Evolutionary conservation across 2,888 invertebrate species (phyloP).

Genomic region (Eilema griseolum): DNA sequence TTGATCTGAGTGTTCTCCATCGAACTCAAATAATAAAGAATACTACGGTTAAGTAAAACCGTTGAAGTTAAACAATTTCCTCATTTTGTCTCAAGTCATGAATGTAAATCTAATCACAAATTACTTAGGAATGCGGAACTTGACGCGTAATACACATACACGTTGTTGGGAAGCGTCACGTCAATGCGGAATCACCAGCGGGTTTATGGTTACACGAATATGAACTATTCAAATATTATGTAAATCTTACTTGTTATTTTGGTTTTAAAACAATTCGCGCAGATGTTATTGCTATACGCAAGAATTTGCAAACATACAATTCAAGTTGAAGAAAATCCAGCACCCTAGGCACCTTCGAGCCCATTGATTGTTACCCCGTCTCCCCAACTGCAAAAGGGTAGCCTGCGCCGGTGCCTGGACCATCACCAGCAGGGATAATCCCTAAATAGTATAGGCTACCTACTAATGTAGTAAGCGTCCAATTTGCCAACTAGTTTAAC

Average conservation of each 20-base stretch:
- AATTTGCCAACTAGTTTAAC: background rate
- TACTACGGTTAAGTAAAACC: background rate
- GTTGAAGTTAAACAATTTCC: slow-evolving; percentile 16
- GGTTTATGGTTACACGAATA: slow-evolving; percentile 45
- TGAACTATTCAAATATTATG: slow-evolving; percentile 19
- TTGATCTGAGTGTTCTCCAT: background rate
- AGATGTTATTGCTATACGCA: background rate
- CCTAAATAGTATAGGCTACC: too few relatives aligned
- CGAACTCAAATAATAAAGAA: background rate
- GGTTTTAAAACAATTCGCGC: background rate
- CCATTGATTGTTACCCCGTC: background rate
- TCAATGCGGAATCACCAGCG: slow-evolving; percentile 50
- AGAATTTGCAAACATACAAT: background rate
- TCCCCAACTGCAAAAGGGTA: background rate
- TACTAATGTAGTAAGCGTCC: background rate
- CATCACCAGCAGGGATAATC: background rate
- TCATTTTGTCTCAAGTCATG: slow-evolving; percentile 24
- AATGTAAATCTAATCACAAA: slow-evolving; percentile 44
- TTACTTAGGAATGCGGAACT: slow-evolving; percentile 52
- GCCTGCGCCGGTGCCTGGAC: background rate
- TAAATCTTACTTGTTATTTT: background rate
- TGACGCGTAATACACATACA: slow-evolving; percentile 41
- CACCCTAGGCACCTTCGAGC: background rate
- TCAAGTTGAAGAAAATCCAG: background rate
- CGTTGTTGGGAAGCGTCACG: slow-evolving; percentile 44